Percentiles rank a stretch among this genome's conserved stretches.
Evolutionary conservation across 2,888 invertebrate species (phyloP).

Genomic region (Lepidochrysops patricia): DNA sequence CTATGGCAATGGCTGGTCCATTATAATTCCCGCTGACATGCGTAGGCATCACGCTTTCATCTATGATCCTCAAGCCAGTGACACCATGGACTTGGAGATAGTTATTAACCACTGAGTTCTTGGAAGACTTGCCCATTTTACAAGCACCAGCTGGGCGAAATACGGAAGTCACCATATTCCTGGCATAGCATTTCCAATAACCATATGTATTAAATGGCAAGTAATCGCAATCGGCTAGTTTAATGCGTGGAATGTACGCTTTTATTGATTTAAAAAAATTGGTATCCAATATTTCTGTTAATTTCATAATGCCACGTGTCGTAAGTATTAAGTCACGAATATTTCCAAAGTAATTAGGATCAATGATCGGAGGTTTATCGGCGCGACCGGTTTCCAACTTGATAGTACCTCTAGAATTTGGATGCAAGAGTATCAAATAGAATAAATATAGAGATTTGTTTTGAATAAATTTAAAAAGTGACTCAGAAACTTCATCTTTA

Average conservation of each 20-base stretch:
- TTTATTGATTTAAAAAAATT: slow-evolving; percentile 36
- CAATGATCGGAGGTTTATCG: slow-evolving; percentile 72
- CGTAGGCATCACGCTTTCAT: slow-evolving; percentile 16
- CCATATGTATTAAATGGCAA: slow-evolving; percentile 33
- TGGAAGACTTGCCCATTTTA: slow-evolving; percentile 13
- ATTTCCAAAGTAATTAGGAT: slow-evolving; percentile 77
- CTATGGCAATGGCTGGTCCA: slow-evolving; percentile 16
- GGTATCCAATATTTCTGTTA: slow-evolving; percentile 36
- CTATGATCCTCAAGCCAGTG: slow-evolving; percentile 13
- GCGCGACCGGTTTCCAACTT: slow-evolving; percentile 72
- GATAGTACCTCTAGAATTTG: slow-evolving; percentile 70
- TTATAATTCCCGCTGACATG: slow-evolving; percentile 15
- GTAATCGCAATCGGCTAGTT: slow-evolving; percentile 35
- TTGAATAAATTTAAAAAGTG: slow-evolving; percentile 34
- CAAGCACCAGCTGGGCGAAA: slow-evolving; percentile 16
- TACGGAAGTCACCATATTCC: slow-evolving; percentile 52
- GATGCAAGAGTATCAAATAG: slow-evolving; percentile 52
- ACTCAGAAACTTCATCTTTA: slow-evolving; percentile 32
- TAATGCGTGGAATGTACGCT: slow-evolving; percentile 33
- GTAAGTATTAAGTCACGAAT: slow-evolving; percentile 60
- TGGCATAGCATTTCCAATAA: slow-evolving; percentile 45
- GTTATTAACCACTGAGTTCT: slow-evolving; percentile 14
- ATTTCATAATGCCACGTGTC: slow-evolving; percentile 35
- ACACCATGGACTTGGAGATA: slow-evolving; percentile 11
- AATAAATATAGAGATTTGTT: slow-evolving; percentile 40